Conservation (phyloP, 2,888 invertebrate species). For the Nesidiocoris tenuis region DNA sequence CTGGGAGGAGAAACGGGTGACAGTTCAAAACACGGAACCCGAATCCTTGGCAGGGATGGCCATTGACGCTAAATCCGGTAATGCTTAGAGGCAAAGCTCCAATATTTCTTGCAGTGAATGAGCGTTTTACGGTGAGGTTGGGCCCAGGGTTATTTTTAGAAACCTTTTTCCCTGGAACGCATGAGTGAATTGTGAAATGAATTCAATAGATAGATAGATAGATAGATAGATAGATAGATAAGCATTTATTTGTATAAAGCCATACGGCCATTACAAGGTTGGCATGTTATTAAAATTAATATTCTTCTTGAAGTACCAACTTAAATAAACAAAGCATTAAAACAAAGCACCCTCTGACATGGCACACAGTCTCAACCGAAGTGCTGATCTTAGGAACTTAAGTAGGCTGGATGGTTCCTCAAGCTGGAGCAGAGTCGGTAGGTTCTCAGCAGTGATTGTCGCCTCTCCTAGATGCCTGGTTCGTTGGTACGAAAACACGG, state of each 20-base stretch:
- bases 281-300: background rate
- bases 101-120: conserved; percentile 85
- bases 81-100: conserved; percentile 84
- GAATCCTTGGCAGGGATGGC: conserved; percentile 70
- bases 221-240: background rate
- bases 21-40: conserved; percentile 79
- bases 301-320: background rate
- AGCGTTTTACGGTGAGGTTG: conserved; percentile 71
- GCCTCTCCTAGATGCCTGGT: background rate
- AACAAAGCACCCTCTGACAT: background rate
- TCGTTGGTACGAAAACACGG: background rate
- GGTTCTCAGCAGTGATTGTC: background rate
- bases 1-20: conserved; percentile 66
- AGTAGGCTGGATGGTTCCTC: background rate
- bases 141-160: conserved; percentile 41
- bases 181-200: background rate
- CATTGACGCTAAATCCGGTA: conserved; percentile 66
- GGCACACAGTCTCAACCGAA: background rate
- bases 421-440: background rate
- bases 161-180: conserved; percentile 29
- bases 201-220: background rate
- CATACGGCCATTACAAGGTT: background rate
- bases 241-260: background rate
- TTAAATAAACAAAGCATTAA: background rate
- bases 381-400: background rate